A percentile compares a stretch with the other conserved stretches of the same genome.
Evolutionary conservation across 2,797 vertebrate genomes (phyloP).

Genomic region (Anas acuta): DNA sequence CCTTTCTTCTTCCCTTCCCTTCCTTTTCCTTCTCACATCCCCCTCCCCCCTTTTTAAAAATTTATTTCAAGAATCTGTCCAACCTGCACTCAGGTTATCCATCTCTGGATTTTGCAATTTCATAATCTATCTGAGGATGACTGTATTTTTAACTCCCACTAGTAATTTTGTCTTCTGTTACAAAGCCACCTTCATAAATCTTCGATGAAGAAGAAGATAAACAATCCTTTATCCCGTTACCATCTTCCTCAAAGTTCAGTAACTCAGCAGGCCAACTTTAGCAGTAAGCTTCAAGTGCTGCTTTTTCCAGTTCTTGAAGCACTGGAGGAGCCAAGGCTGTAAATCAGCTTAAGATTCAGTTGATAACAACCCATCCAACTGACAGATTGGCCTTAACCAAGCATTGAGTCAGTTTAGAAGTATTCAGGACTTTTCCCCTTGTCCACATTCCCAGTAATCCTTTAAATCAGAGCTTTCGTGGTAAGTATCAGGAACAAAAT

Average conservation of each 20-base stretch:
- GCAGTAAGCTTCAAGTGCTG: background rate
- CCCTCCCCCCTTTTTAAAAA: background rate
- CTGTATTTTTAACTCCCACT: slow-evolving; percentile 41
- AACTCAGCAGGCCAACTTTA: background rate
- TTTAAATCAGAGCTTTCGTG: background rate
- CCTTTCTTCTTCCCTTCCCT: too few species aligned
- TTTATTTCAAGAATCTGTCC: background rate
- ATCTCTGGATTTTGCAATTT: background rate
- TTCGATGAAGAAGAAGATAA: background rate
- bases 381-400: background rate
- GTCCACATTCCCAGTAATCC: background rate
- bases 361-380: background rate
- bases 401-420: background rate
- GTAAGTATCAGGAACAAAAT: background rate
- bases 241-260: background rate
- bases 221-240: background rate
- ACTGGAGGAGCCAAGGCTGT: background rate
- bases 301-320: background rate
- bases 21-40: too few species aligned
- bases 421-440: background rate
- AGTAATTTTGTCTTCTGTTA: slow-evolving; percentile 34
- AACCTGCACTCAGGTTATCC: slow-evolving; percentile 41
- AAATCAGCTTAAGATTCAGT: background rate
- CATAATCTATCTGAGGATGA: background rate
- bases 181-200: background rate